Evolutionary conservation across 2,113 vertebrate genomes (phyloP).

Genomic region (Malurus alboscapulatus): DNA sequence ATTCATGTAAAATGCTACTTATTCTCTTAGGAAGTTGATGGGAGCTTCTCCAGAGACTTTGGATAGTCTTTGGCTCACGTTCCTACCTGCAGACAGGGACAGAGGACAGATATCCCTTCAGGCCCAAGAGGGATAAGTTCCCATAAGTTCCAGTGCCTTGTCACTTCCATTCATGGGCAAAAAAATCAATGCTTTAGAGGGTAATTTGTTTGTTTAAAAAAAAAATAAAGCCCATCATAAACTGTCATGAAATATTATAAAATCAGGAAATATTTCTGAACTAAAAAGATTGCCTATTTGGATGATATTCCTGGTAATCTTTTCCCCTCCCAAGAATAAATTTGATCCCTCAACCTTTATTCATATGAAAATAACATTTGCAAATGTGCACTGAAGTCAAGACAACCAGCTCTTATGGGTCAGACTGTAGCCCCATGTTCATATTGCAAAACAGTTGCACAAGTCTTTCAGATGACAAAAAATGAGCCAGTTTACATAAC

Average conservation of each 20-base stretch:
- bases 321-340: background rate
- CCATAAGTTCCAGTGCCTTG: background rate
- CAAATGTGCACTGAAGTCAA: background rate
- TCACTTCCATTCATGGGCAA: background rate
- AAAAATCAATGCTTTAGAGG: background rate
- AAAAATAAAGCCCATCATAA: background rate
- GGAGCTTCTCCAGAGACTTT: background rate
- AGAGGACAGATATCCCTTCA: background rate
- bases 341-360: background rate
- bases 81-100: background rate
- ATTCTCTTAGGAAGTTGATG: background rate
- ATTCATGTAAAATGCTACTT: background rate
- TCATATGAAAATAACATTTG: background rate
- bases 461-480: conserved; percentile 12
- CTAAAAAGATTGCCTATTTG: background rate
- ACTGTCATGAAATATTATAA: background rate
- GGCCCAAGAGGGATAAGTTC: background rate
- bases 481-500: background rate
- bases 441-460: background rate
- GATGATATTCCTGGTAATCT: background rate
- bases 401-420: background rate
- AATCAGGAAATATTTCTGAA: background rate
- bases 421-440: background rate
- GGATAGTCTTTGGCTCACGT: background rate
- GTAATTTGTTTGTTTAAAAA: background rate